These are phyloP conservation scores for Sarcophaga caerulescens DNA, from an alignment of 2,888 invertebrate genomes.

Conservation along the genomic window DNA sequence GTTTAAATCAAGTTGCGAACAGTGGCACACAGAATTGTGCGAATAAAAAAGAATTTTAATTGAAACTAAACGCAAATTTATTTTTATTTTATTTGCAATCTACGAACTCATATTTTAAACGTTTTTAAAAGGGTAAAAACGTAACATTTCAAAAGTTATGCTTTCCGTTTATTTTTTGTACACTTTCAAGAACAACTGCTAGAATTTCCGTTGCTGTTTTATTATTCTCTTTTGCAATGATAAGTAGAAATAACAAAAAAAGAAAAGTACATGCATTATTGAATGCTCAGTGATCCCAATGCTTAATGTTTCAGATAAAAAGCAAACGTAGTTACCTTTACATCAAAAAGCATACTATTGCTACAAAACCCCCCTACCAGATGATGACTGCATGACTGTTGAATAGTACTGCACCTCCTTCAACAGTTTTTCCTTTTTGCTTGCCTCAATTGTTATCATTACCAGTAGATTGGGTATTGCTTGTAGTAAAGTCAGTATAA, in stretches of 20 bases:
- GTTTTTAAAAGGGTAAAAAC: no score
- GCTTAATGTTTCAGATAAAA: constrained; percentile 37
- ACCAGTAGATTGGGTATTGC: not conserved
- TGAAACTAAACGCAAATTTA: no score
- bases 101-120: no score
- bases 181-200: no score
- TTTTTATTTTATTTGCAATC: no score
- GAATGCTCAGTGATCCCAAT: constrained; percentile 55
- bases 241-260: constrained; percentile 42
- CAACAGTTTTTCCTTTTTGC: not conserved
- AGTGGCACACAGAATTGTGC: no score
- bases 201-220: not conserved
- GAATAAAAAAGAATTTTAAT: no score
- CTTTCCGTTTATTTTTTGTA: no score
- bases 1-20: no score
- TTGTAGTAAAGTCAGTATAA: not conserved
- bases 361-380: not conserved
- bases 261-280: constrained; percentile 62
- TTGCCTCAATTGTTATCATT: constrained; percentile 4
- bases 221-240: not conserved
- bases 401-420: not conserved
- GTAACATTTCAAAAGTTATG: no score
- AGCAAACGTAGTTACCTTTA: constrained; percentile 17
- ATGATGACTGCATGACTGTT: constrained; percentile 24
- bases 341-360: not conserved